Percentiles rank a stretch among this genome's conserved stretches.
These are phyloP conservation scores for Sapajus apella DNA, from an alignment of 2,113 vertebrate genomes.

Conservation along the genomic window DNA sequence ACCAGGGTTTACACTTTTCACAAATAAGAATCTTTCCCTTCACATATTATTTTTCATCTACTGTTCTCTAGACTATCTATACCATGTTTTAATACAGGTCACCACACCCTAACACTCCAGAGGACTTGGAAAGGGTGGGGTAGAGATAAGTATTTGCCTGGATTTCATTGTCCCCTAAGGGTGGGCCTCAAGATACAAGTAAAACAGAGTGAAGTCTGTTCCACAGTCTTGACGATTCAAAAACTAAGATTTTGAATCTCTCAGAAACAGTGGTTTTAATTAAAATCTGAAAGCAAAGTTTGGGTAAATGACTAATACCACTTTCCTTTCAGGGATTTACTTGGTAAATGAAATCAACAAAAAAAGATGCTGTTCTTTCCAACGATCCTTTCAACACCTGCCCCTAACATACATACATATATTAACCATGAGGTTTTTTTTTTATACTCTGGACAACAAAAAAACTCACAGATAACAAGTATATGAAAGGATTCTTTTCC, in stretches of 20 bases:
- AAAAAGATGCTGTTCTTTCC: background rate
- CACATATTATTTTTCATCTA: background rate
- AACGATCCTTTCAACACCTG: background rate
- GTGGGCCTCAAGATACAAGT: background rate
- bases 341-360: background rate
- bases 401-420: background rate
- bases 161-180: background rate
- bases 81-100: background rate
- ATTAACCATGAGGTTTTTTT: background rate
- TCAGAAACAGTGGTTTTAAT: background rate
- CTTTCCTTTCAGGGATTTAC: background rate
- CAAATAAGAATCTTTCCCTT: background rate
- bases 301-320: background rate
- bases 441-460: background rate
- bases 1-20: background rate
- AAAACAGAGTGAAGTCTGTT: conserved; percentile 52
- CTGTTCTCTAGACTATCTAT: background rate
- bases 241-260: background rate
- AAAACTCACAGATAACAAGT: background rate
- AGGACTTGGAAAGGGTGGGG: background rate
- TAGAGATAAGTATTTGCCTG: background rate
- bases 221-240: background rate
- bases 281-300: background rate
- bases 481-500: background rate
- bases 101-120: background rate